Base-by-base conservation (phyloP, 2,888 invertebrate genomes). In the Elysia crispata region DNA sequence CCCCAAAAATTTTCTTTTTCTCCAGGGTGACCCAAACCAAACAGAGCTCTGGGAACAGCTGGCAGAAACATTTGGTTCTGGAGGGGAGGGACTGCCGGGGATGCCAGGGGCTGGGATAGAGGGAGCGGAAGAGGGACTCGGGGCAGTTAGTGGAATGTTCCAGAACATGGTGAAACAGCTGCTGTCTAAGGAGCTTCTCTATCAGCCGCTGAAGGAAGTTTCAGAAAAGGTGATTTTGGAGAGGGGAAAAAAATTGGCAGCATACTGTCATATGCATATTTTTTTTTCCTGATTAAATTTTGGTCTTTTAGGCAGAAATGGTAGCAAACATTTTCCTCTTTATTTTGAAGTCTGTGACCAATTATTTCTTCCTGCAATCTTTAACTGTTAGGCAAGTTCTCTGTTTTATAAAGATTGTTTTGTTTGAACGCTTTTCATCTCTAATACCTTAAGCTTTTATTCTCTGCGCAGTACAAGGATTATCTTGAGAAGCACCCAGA, bases 141-240 rank as follows among this genome's bases (percentile, higher is more conserved):
- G 74, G 13, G 74, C 67, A n/a, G 74, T 79, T 67, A 28, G 74
- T n/a, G 79, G 74, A 57, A 79, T 79, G 79, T 79, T 79, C 67
- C 79, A 79, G 79, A 79, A 33, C 57, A 79, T 79, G 79, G 79
- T 79, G 50, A 74, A 74, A 30, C 79, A 79, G 57, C 54, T 79
- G 66, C 66, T 79, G 66, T 79, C 79, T 3, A 79, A 74, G 49
- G 79, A 79, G 64, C 74, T 79, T 0, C 49, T 79, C 31, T 79
- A 79, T 49, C 74, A 79, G 33, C 79, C 79, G 6, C 41, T 79
- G 74, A 79, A 74, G 31, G 79, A 79, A 54, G 79, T 79, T 3
- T 64, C 79, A n/a, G 72, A 74, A 6, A 79, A 79, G 74, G 79
- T 79, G 23, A 41, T 0, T 60, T 6, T 13, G 13, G 54, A 54